phyloP scores from a whole-genome alignment of 2,113 vertebrate species.

The Grantiella picta region DNA sequence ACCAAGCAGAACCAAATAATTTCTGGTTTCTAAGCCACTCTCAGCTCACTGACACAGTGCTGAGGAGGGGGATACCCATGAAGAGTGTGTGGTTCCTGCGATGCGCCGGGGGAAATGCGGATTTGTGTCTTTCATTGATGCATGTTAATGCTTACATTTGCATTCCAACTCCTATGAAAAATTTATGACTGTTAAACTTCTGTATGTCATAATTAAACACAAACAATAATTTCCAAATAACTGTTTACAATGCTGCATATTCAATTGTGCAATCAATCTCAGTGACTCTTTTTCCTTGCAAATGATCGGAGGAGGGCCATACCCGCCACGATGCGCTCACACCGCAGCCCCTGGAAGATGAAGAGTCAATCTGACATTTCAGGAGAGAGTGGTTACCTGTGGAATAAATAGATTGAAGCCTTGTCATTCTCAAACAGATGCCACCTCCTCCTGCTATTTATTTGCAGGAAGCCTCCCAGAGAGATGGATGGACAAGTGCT shows the following conservation, averaged over 20 bases:
- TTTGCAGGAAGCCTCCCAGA: background rate
- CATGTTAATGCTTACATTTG: background rate
- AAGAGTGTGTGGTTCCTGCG: accelerated
- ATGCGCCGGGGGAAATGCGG: accelerated
- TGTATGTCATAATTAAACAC: constrained; percentile 58
- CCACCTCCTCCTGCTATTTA: constrained; percentile 10
- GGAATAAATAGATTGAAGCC: background rate
- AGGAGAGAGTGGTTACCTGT: background rate
- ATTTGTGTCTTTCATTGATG: accelerated
- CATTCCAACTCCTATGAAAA: constrained; percentile 15
- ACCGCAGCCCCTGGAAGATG: background rate
- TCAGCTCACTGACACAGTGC: background rate
- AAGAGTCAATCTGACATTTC: background rate
- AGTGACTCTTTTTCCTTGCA: constrained; percentile 3
- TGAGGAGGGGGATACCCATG: background rate
- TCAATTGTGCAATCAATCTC: constrained; percentile 35
- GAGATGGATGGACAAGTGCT: background rate
- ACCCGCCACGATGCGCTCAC: accelerated
- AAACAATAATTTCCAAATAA: constrained; percentile 51
- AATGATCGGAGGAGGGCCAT: background rate
- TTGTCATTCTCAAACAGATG: background rate
- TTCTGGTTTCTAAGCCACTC: background rate
- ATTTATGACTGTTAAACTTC: constrained; percentile 38
- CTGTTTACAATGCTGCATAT: constrained; percentile 13
- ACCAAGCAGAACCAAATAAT: background rate